Evolutionary conservation across 1,140 invertebrate species (phyloP), one percentile per base, ranked within the genome.

Genomic region (Brachionus calyciflorus): DNA sequence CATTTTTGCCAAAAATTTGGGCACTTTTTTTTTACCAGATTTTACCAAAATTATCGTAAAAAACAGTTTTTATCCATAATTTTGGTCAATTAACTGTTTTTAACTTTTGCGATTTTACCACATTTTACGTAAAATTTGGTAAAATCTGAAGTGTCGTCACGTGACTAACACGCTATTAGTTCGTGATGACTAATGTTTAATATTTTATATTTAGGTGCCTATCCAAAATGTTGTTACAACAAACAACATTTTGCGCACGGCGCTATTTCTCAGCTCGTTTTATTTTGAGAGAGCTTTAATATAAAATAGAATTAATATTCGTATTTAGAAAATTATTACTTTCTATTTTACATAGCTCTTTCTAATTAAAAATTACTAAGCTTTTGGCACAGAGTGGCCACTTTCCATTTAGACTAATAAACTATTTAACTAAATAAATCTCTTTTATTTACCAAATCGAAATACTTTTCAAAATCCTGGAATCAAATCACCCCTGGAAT

Each of bases 101-200:
- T n/a, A n/a, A n/a, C n/a, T n/a, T n/a, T n/a, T n/a, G n/a, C n/a
- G n/a, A n/a, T n/a, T n/a, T n/a, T n/a, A n/a, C n/a, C n/a, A n/a
- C n/a, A n/a, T n/a, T n/a, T n/a, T n/a, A n/a, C n/a, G n/a, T n/a
- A n/a, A n/a, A n/a, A n/a, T n/a, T n/a, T n/a, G n/a, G n/a, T n/a
- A n/a, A n/a, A n/a, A n/a, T n/a, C n/a, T 51, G 48, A 51, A 51
- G 48, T 51, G 48, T 51, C 48, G 48, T 51, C 48, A 51, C 48
- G 48, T 51, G 48, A 51, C 48, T 51, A 51, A 51, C 48, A 51
- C 10, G 24, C 48, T 51, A 21, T 51, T 21, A 51, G 17, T 7
- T 51, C 0, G 17, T 51, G 48, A 51, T 51, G 48, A 51, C 10
- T 51, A 21, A 21, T 51, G 17, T 51, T 51, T 51, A 0, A 51